phyloP scores from a whole-genome alignment of 2,888 invertebrate species.

The Orchesellides sinensis region DNA sequence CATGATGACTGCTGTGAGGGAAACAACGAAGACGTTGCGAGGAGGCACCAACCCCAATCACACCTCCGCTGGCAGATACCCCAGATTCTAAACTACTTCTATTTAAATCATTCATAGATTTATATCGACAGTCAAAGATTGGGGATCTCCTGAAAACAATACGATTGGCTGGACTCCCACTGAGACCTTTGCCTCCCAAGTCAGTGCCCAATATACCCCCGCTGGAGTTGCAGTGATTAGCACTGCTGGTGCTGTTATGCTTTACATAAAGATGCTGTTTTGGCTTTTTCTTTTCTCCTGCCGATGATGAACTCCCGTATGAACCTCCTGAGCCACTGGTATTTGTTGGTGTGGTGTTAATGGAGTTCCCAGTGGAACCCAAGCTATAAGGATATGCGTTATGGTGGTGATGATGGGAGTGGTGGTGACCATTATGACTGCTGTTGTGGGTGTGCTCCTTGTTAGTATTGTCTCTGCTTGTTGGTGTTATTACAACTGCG shows the following conservation, averaged over 20 bases:
- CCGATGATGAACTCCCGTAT: constrained; percentile 46
- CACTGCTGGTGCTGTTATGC: constrained; percentile 55
- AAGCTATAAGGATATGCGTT: constrained; percentile 30
- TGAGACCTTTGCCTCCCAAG: constrained; percentile 62
- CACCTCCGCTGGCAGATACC: constrained; percentile 19
- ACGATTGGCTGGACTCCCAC: constrained; percentile 71
- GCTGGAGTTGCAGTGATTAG: constrained; percentile 27
- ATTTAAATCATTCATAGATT: constrained; percentile 74
- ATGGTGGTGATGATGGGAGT: constrained; percentile 30
- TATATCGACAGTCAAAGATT: constrained; percentile 73
- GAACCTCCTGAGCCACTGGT: constrained; percentile 65
- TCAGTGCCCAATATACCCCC: constrained; percentile 43
- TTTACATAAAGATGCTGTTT: constrained; percentile 68
- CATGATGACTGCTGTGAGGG: constrained; percentile 60
- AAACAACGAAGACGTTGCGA: constrained; percentile 65
- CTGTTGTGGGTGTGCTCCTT: constrained; percentile 35
- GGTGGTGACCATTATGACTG: constrained; percentile 26
- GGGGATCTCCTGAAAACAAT: constrained; percentile 71
- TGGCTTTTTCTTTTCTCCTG: constrained; percentile 61
- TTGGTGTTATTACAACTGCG: too few species aligned
- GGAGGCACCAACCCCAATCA: neutral
- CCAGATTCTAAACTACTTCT: constrained; percentile 67
- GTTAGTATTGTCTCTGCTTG: constrained; percentile 26
- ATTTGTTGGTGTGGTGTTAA: constrained; percentile 67
- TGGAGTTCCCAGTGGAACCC: constrained; percentile 62